Percentiles rank a stretch among this genome's conserved stretches.
Evolutionary conservation across 2,797 vertebrate genomes (phyloP).

Genomic region (Mus minutoides): DNA sequence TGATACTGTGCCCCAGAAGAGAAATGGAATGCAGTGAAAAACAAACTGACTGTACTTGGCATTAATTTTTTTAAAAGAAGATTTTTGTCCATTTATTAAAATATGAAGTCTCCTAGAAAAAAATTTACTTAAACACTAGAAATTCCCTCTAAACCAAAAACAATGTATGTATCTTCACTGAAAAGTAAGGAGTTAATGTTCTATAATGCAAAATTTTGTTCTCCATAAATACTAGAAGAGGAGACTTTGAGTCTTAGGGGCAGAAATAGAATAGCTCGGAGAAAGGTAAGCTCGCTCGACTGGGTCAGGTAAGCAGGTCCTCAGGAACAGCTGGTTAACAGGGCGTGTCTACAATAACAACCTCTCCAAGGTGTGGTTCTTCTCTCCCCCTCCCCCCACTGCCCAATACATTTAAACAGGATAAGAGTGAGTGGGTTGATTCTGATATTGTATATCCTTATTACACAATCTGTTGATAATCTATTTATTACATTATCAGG

Average conservation of each 20-base stretch:
- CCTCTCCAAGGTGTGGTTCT: background rate
- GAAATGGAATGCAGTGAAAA: background rate
- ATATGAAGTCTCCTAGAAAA: conserved; percentile 32
- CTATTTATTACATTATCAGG: background rate
- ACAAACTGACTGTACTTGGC: background rate
- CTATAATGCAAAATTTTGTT: conserved; percentile 38
- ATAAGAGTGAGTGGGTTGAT: background rate
- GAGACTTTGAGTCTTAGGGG: conserved; percentile 4
- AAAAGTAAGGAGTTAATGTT: conserved; percentile 42
- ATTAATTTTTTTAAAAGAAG: conserved; percentile 36
- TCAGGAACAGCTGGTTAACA: background rate
- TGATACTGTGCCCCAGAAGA: background rate
- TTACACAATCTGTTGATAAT: background rate
- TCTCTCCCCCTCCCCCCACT: background rate
- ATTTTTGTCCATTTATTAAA: conserved; percentile 54
- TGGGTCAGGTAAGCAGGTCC: conserved; percentile 18
- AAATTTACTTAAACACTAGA: background rate
- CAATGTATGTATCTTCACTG: background rate
- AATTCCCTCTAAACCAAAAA: background rate
- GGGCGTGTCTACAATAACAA: background rate
- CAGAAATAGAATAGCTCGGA: background rate
- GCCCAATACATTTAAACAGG: background rate
- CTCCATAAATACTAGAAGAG: conserved; percentile 12
- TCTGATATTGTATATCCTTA: background rate
- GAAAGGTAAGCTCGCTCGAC: conserved; percentile 6